Evolutionary conservation across 2,113 vertebrate species (phyloP).

Genomic region (Oncorhynchus keta): DNA sequence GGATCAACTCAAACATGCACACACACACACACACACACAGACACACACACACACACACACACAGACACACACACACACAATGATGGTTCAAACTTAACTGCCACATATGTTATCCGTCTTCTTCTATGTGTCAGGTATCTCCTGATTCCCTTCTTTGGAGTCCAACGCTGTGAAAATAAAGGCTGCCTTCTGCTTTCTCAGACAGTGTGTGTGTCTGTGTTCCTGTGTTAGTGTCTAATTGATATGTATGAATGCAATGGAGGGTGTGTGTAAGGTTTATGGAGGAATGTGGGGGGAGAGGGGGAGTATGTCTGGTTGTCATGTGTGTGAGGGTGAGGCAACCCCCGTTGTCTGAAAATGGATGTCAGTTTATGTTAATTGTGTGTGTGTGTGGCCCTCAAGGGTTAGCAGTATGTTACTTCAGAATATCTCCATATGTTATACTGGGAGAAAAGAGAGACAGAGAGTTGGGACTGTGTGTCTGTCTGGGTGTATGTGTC

Average conservation of each 20-base stretch:
- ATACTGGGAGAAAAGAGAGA: neutral
- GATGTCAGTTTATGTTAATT: neutral
- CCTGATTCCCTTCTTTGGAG: slow-evolving; percentile 22
- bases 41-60: neutral
- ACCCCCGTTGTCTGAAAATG: slow-evolving; percentile 43
- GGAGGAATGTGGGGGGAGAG: slow-evolving; percentile 10
- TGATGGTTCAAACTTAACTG: slow-evolving; percentile 1
- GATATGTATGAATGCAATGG: slow-evolving; percentile 60
- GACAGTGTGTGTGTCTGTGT: neutral
- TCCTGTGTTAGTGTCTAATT: slow-evolving; percentile 36
- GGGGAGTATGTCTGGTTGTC: slow-evolving; percentile 57
- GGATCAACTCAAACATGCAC: slow-evolving; percentile 41
- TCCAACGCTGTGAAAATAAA: neutral
- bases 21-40: neutral
- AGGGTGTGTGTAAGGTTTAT: slow-evolving; percentile 38
- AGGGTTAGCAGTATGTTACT: slow-evolving; percentile 1
- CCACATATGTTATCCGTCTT: slow-evolving; percentile 51
- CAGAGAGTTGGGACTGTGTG: slow-evolving; percentile 12
- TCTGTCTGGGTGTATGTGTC: slow-evolving; percentile 7
- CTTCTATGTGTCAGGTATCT: slow-evolving; percentile 19
- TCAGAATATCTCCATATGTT: slow-evolving; percentile 32
- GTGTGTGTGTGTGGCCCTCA: neutral
- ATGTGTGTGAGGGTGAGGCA: slow-evolving; percentile 45
- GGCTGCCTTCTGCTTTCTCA: neutral
- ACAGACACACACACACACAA: neutral